Conservation (phyloP, 2,888 invertebrate genomes). For the Phaedon cochleariae region DNA sequence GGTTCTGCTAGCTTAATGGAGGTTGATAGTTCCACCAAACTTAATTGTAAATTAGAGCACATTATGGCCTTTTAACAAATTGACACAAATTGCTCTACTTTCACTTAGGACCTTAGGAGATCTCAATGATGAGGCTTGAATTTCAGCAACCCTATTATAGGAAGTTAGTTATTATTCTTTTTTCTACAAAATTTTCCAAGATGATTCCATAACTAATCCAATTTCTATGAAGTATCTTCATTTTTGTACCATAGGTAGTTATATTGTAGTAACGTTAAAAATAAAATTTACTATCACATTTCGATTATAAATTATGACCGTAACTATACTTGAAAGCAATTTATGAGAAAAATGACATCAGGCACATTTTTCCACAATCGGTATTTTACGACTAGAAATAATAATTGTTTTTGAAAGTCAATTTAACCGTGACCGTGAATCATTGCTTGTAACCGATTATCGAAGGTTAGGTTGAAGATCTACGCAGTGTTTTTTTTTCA, state of each 20-base stretch:
- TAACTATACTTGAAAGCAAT: background rate
- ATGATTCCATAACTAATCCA: too few species aligned
- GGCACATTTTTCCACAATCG: conserved; percentile 3
- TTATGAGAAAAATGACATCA: conserved; percentile 9
- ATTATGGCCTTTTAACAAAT: too few species aligned
- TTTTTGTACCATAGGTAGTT: background rate
- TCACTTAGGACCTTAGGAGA: too few species aligned
- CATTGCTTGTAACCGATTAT: conserved; percentile 8
- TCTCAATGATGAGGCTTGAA: too few species aligned
- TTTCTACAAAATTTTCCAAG: too few species aligned
- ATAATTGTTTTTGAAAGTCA: conserved; percentile 14
- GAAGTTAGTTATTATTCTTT: too few species aligned
- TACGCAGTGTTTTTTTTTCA: conserved; percentile 10
- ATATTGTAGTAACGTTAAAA: too few species aligned
- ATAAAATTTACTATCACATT: background rate
- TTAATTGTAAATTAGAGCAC: too few species aligned
- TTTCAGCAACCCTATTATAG: too few species aligned
- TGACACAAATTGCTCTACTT: too few species aligned
- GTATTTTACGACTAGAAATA: conserved; percentile 13
- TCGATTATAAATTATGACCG: conserved; percentile 5
- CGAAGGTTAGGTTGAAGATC: conserved; percentile 9
- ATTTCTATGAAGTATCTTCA: background rate
- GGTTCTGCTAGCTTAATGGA: too few species aligned
- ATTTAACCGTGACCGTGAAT: conserved; percentile 17
- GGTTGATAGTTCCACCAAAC: too few species aligned